Conservation (phyloP, 2,113 vertebrate species). For the Bubo bubo region DNA sequence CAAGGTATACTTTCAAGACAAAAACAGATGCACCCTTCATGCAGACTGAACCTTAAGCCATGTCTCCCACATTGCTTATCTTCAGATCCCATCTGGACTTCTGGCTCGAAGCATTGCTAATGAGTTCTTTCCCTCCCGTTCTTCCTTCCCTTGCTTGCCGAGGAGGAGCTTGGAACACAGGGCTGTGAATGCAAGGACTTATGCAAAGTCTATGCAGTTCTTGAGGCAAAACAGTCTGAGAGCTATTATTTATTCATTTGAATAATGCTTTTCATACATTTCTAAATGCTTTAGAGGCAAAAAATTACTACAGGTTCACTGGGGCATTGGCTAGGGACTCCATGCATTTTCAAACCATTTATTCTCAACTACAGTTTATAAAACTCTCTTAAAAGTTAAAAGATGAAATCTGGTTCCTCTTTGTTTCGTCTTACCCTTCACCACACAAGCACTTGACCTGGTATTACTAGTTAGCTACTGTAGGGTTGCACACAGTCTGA, state of each 20-base stretch:
- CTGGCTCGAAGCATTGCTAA: background rate
- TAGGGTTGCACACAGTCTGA: background rate
- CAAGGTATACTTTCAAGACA: background rate
- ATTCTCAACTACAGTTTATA: background rate
- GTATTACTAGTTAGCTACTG: background rate
- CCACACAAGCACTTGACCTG: background rate
- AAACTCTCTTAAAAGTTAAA: background rate
- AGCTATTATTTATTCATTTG: constrained; percentile 29
- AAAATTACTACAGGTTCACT: background rate
- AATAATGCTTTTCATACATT: background rate
- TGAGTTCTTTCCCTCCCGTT: background rate
- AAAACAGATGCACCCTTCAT: background rate
- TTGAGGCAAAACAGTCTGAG: constrained; percentile 1
- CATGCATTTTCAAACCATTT: background rate
- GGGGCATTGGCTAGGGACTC: background rate
- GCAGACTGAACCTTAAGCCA: background rate
- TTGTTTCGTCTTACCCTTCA: background rate
- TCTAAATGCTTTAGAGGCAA: background rate
- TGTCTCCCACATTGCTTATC: background rate
- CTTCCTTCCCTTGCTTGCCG: background rate
- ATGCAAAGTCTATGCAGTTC: background rate
- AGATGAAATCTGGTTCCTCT: background rate
- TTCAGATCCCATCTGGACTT: background rate
- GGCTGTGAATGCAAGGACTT: background rate
- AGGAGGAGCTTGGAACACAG: background rate